Evolutionary conservation across 2,797 vertebrate genomes (phyloP).

Genomic region (Etheostoma perlongum): DNA sequence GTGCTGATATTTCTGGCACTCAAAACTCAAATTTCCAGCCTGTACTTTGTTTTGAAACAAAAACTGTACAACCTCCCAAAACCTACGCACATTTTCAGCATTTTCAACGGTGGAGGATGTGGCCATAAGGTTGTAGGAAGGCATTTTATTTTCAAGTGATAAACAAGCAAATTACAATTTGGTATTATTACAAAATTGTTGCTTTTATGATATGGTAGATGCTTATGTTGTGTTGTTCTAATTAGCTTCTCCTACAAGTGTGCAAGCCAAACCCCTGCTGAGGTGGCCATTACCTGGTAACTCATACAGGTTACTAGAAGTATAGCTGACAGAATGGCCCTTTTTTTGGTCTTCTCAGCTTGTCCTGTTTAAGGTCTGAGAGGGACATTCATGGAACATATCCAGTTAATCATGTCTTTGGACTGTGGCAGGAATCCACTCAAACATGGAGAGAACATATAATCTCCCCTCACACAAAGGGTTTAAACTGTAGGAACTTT

Average conservation of each 20-base stretch:
- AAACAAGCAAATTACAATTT: not conserved
- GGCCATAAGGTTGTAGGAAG: not conserved
- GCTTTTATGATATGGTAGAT: not conserved
- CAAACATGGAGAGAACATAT: not conserved
- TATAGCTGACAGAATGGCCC: not conserved
- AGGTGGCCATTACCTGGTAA: constrained; percentile 7
- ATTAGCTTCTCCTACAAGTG: not conserved
- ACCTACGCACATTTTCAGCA: constrained; percentile 52
- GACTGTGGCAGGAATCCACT: constrained; percentile 7
- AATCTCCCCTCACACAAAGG: not conserved
- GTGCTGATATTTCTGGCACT: constrained; percentile 49
- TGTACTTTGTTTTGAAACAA: constrained; percentile 28
- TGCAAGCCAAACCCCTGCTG: constrained; percentile 3
- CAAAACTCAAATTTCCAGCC: constrained; percentile 53
- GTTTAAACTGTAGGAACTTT: constrained; percentile 1
- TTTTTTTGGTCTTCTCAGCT: not conserved
- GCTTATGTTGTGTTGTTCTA: constrained; percentile 12
- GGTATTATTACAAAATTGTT: not conserved
- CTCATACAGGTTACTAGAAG: not conserved
- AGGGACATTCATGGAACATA: constrained; percentile 4
- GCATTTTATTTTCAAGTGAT: constrained; percentile 1
- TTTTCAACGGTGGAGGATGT: constrained; percentile 41
- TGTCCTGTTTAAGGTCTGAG: constrained; percentile 3
- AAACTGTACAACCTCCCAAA: constrained; percentile 45
- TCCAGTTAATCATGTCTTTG: constrained; percentile 3